A percentile compares a stretch with the other conserved stretches of the same genome.
Conservation (phyloP, 2,797 vertebrate genomes). For the Pyrocephalus nanus region DNA sequence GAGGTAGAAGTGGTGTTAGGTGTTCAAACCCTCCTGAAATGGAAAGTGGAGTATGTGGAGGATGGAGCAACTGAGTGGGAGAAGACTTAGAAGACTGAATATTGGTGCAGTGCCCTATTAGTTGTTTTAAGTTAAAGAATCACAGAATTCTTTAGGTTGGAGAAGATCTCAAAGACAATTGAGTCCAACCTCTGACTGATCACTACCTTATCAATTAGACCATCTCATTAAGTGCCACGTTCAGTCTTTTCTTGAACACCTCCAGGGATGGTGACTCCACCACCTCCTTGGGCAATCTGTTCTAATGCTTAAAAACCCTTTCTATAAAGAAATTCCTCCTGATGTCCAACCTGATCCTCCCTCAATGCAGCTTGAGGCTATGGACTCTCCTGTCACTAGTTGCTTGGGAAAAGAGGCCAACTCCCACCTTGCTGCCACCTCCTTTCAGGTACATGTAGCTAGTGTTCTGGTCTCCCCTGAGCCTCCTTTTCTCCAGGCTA, state of each 20-base stretch:
- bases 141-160: neutral
- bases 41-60: neutral
- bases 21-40: neutral
- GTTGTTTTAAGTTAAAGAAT: neutral
- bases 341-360: neutral
- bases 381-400: neutral
- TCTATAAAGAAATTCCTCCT: neutral
- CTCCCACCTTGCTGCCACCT: neutral
- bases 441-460: neutral
- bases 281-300: rapidly evolving
- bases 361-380: neutral
- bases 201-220: neutral
- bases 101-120: neutral
- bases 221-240: rapidly evolving
- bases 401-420: neutral
- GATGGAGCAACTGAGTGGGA: neutral
- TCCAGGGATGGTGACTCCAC: neutral
- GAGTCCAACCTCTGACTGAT: neutral
- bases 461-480: neutral
- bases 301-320: neutral
- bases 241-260: neutral
- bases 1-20: neutral
- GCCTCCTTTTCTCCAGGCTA: neutral
- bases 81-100: rapidly evolving
- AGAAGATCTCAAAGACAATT: neutral